These are phyloP conservation scores for Sakesphorus luctuosus DNA, from an alignment of 2,113 vertebrate genomes.

Conservation along the genomic window DNA sequence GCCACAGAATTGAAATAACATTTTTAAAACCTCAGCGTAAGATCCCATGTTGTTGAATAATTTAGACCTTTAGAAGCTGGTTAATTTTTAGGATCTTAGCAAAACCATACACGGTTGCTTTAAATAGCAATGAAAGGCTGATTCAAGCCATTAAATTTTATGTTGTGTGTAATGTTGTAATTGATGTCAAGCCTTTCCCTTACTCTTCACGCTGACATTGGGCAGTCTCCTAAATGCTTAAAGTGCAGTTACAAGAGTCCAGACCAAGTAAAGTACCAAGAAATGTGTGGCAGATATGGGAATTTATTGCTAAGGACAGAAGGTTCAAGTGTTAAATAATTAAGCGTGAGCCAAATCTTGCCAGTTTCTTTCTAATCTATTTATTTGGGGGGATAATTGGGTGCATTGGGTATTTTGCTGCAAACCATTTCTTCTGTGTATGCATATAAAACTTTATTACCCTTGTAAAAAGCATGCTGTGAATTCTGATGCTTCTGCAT, in stretches of 20 bases:
- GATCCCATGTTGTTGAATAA: conserved; percentile 28
- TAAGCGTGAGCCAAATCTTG: conserved; percentile 69
- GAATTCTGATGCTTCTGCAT: conserved; percentile 84
- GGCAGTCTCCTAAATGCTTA: conserved; percentile 65
- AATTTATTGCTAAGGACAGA: conserved; percentile 68
- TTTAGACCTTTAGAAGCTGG: conserved; percentile 57
- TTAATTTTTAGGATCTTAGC: conserved; percentile 78
- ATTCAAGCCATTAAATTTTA: conserved; percentile 85
- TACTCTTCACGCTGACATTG: conserved; percentile 78
- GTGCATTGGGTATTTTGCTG: conserved; percentile 73
- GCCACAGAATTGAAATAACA: conserved; percentile 35
- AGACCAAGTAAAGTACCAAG: conserved; percentile 70
- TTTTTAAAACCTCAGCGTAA: conserved; percentile 34
- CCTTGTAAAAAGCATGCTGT: conserved; percentile 82
- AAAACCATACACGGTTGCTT: conserved; percentile 69
- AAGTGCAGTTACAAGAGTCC: conserved; percentile 42
- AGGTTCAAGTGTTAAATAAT: conserved; percentile 76
- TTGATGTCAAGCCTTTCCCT: conserved; percentile 81
- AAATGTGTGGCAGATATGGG: conserved; percentile 63
- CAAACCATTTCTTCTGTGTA: conserved; percentile 64
- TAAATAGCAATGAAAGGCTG: conserved; percentile 80
- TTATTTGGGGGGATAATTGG: conserved; percentile 75
- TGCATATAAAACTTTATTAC: conserved; percentile 86
- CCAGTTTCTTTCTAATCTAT: conserved; percentile 66
- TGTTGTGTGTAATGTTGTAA: conserved; percentile 87